Conservation (phyloP, 1,140 invertebrate species). For the Arion vulgaris region DNA sequence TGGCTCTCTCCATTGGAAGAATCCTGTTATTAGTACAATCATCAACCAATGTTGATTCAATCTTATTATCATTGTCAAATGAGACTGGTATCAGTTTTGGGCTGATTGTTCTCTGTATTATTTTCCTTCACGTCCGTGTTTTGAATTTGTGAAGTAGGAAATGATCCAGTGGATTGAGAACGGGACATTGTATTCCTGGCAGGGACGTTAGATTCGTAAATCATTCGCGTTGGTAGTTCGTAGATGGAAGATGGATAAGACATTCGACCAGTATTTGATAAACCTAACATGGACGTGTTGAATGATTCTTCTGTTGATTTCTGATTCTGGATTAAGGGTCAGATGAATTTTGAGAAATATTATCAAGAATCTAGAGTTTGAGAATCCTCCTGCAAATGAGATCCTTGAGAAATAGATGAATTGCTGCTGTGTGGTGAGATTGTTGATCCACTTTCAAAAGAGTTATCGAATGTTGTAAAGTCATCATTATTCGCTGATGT, state of each 20-base stretch:
- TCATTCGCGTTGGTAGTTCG: not conserved
- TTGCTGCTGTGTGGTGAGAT: not conserved
- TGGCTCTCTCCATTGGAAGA: not conserved
- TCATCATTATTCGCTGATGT: conserved; percentile 11
- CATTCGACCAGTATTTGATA: not conserved
- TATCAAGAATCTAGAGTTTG: not conserved
- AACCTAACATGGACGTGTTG: not conserved
- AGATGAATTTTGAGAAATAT: not conserved
- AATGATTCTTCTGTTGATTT: not conserved
- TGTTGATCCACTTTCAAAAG: not conserved
- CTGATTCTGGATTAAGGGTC: not conserved
- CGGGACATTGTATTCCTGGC: not conserved
- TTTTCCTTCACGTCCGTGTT: not conserved
- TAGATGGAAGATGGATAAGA: not conserved
- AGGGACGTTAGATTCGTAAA: not conserved
- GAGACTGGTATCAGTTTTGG: not conserved
- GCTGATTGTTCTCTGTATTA: not conserved
- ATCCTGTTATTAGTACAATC: not conserved
- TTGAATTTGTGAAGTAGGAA: not conserved
- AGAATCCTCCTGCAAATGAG: not conserved
- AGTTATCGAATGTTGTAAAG: not conserved
- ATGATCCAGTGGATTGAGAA: not conserved
- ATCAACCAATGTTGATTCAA: not conserved
- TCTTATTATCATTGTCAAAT: not conserved
- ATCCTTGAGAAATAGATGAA: not conserved